A percentile compares a stretch with the other conserved stretches of the same genome.
These are phyloP conservation scores for Cottus gobio DNA, from an alignment of 2,113 vertebrate genomes.

Conservation along the genomic window DNA sequence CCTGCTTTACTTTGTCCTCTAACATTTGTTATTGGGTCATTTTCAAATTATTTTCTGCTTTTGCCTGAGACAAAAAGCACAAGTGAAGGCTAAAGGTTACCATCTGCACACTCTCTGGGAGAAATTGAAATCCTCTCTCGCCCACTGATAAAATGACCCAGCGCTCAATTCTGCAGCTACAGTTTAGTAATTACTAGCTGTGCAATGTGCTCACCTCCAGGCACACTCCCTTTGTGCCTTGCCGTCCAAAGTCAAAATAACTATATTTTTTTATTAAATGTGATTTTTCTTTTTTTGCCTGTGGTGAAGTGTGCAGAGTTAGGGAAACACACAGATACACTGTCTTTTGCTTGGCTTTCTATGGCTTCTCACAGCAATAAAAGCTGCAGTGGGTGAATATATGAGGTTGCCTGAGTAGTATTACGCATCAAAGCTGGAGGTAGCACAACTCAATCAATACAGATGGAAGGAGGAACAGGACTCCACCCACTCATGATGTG, in stretches of 20 bases:
- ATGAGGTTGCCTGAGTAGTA: slow-evolving; percentile 37
- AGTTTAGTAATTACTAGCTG: slow-evolving; percentile 46
- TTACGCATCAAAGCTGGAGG: slow-evolving; percentile 38
- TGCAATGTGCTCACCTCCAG: slow-evolving; percentile 7
- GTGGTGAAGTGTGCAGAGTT: slow-evolving; percentile 10
- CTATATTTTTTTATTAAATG: slow-evolving; percentile 12
- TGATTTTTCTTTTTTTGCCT: slow-evolving; percentile 1
- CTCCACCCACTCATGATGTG: slow-evolving; percentile 42
- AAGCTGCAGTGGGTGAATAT: slow-evolving; percentile 26
- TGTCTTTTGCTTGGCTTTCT: slow-evolving; percentile 19
- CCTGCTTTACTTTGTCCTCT: slow-evolving; percentile 15
- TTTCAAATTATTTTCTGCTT: slow-evolving; percentile 71
- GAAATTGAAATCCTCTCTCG: slow-evolving; percentile 38
- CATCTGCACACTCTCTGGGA: slow-evolving; percentile 13
- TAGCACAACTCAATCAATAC: slow-evolving; percentile 52
- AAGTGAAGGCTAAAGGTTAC: slow-evolving; percentile 44
- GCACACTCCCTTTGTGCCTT: neutral
- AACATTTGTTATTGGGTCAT: slow-evolving; percentile 73
- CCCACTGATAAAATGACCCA: slow-evolving; percentile 37
- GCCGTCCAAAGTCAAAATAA: slow-evolving; percentile 14
- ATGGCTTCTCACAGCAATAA: slow-evolving; percentile 7
- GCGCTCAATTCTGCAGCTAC: slow-evolving; percentile 23
- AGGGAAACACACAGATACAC: neutral
- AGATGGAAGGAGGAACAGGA: slow-evolving; percentile 26
- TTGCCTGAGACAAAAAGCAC: slow-evolving; percentile 74